Conservation (phyloP, 2,797 vertebrate species). For the Scyliorhinus canicula region DNA sequence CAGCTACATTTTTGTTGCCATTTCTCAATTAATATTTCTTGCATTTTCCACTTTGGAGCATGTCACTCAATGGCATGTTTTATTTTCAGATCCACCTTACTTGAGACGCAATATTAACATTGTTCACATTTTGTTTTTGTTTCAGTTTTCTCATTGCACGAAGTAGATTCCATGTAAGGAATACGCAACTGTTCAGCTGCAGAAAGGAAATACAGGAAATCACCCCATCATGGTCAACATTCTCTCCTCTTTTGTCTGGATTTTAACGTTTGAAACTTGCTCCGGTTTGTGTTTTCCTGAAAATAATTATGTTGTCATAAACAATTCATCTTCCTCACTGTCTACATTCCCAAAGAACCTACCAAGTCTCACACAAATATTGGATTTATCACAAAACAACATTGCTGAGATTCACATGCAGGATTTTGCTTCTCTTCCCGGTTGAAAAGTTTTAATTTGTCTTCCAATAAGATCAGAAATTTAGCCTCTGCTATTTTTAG, state of each 20-base stretch:
- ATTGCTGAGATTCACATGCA: constrained; percentile 56
- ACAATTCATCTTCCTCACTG: constrained; percentile 57
- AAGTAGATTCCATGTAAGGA: background rate
- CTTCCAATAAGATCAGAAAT: constrained; percentile 59
- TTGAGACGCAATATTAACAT: background rate
- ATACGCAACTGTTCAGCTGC: background rate
- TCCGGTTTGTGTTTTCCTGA: constrained; percentile 17
- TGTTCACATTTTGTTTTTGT: background rate
- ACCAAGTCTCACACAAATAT: constrained; percentile 44
- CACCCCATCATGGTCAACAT: background rate
- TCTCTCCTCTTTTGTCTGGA: background rate
- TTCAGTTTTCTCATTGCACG: background rate
- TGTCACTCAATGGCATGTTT: background rate
- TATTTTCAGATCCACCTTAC: background rate
- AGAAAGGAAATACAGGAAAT: background rate
- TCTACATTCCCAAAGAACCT: constrained; percentile 59
- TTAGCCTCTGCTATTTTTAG: constrained; percentile 59
- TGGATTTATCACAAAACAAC: constrained; percentile 72
- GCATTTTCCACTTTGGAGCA: background rate
- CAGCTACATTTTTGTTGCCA: background rate
- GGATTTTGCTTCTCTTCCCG: constrained; percentile 56
- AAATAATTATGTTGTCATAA: constrained; percentile 29
- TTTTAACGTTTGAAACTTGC: background rate
- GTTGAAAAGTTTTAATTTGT: constrained; percentile 65
- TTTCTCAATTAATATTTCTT: background rate